Percentiles rank a stretch among this genome's conserved stretches.
Conservation (phyloP, 1,140 invertebrate genomes). For the Bombus confusus region DNA sequence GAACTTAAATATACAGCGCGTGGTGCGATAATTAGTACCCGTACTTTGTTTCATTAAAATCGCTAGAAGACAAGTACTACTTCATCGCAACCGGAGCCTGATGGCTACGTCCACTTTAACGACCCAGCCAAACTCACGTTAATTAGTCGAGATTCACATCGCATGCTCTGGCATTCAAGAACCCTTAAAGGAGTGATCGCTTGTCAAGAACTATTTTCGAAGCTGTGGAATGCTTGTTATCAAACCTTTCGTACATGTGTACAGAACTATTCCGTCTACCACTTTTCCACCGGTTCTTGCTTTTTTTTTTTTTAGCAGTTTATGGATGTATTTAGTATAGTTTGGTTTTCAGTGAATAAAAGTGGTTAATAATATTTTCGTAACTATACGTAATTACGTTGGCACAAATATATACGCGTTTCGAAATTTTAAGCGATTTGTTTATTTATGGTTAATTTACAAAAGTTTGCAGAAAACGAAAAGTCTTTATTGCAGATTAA, state of each 20-base stretch:
- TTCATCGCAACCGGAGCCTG: not conserved
- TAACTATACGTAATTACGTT: no score
- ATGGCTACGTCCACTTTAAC: conserved; percentile 31
- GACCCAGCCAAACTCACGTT: conserved; percentile 16
- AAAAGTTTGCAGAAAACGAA: no score
- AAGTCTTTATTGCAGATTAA: no score
- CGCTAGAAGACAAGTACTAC: not conserved
- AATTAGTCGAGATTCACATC: conserved; percentile 38
- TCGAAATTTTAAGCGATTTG: no score
- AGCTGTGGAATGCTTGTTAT: conserved; percentile 6
- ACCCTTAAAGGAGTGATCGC: conserved; percentile 42
- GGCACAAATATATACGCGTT: not conserved
- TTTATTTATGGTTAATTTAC: no score
- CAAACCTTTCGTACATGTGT: not conserved
- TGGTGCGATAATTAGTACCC: not conserved
- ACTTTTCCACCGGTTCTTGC: no score
- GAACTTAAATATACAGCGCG: not conserved
- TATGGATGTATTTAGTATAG: not conserved
- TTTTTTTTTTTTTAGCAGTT: not conserved
- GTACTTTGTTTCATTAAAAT: not conserved
- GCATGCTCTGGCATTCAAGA: conserved; percentile 18
- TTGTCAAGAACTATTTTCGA: conserved; percentile 32
- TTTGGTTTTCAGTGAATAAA: not conserved
- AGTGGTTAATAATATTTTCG: not conserved
- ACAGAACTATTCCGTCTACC: not conserved